Percentiles rank a stretch among this genome's conserved stretches.
Evolutionary conservation across 23 tunicate genomes (phyloP).

Genomic region (Ascidia mentula): DNA sequence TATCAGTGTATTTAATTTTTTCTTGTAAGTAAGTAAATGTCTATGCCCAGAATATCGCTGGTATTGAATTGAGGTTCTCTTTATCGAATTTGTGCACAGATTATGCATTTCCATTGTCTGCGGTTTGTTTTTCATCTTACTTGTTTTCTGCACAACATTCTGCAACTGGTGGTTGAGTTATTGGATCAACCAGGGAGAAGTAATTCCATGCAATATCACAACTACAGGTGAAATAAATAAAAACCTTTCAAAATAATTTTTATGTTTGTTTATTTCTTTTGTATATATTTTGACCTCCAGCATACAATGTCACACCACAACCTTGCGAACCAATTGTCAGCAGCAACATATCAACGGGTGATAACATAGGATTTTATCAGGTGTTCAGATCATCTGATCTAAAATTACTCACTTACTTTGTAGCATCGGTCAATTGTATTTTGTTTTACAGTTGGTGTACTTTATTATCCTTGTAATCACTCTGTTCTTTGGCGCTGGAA

Average conservation of each 20-base stretch:
- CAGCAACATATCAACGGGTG: conserved; percentile 27
- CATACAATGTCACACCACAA: too few relatives aligned
- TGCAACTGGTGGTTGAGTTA: conserved; percentile 74
- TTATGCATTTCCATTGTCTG: conserved; percentile 17
- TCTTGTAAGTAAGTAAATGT: too few relatives aligned
- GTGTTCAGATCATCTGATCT: too few relatives aligned
- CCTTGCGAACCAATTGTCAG: not conserved
- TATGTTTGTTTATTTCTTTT: too few relatives aligned
- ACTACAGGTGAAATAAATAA: too few relatives aligned
- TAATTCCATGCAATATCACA: not conserved
- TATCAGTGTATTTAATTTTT: too few relatives aligned
- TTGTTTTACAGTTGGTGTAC: conserved; percentile 49
- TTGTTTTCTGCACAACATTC: conserved; percentile 40
- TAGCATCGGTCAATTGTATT: not conserved
- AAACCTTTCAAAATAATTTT: too few relatives aligned
- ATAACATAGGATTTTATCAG: conserved; percentile 40
- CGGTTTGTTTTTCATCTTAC: conserved; percentile 29
- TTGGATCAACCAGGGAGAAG: conserved; percentile 76
- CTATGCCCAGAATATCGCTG: too few relatives aligned
- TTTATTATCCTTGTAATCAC: conserved; percentile 47
- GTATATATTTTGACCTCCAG: too few relatives aligned
- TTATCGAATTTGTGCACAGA: conserved; percentile 4
- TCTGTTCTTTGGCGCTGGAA: conserved; percentile 38
- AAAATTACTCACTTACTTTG: too few relatives aligned
- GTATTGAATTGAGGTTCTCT: too few relatives aligned